A percentile compares a stretch with the other conserved stretches of the same genome.
phyloP scores from a whole-genome alignment of 2,888 invertebrate genomes.

The Agrenia bidenticulata region DNA sequence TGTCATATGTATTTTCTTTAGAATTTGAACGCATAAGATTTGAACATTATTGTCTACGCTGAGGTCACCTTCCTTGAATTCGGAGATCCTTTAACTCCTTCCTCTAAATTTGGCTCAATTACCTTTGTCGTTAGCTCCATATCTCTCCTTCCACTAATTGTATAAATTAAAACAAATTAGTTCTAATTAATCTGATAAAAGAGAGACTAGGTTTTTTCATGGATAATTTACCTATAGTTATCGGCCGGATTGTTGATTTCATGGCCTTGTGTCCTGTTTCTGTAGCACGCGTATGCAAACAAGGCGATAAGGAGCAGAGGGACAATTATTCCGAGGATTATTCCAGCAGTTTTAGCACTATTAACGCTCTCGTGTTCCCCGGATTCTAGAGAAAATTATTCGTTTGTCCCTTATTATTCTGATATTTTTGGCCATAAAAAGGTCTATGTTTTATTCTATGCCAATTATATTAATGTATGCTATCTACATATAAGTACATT shows the following conservation, averaged over 20 bases:
- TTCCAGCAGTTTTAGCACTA: constrained; percentile 64
- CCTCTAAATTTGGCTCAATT: constrained; percentile 4
- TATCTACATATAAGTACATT: too few relatives aligned
- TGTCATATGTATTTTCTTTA: too few relatives aligned
- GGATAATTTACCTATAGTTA: constrained; percentile 19
- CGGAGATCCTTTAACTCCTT: constrained; percentile 16
- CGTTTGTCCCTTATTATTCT: too few relatives aligned
- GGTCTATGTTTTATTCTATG: too few relatives aligned
- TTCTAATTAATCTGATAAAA: too few relatives aligned
- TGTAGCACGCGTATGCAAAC: constrained; percentile 23
- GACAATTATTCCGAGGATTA: constrained; percentile 73
- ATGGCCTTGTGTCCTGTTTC: constrained; percentile 23
- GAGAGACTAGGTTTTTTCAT: too few relatives aligned
- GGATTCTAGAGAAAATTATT: constrained; percentile 38
- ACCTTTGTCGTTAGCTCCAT: constrained; percentile 16
- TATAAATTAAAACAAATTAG: neutral
- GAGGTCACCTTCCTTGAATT: constrained; percentile 16
- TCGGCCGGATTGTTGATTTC: constrained; percentile 19
- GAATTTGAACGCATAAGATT: neutral
- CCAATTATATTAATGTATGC: too few relatives aligned
- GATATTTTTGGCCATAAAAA: too few relatives aligned
- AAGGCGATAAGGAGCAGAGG: constrained; percentile 65
- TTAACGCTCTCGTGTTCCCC: constrained; percentile 49
- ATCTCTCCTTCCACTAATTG: constrained; percentile 11
- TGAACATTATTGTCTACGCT: constrained; percentile 1